Evolutionary conservation across 2,888 invertebrate genomes (phyloP), one percentile per base, ranked within the genome.

Genomic region (Junonia oenone): DNA sequence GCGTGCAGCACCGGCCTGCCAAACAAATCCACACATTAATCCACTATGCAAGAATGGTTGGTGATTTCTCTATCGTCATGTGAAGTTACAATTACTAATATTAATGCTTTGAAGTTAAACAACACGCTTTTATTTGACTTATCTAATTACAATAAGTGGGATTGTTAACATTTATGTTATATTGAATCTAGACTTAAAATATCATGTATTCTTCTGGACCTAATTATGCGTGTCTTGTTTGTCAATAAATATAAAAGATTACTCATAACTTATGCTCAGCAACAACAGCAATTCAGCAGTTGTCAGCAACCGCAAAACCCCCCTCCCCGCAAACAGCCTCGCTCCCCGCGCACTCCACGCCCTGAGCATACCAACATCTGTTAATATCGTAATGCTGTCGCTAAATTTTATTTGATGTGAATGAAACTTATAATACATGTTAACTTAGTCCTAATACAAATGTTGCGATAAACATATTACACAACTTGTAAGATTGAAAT

Each of bases 1-100:
- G 87, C 90, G 81, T 68, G 83, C 89, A 81, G 81, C 89, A 89
- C 90, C 90, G 89, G 89, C 90, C 90, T 90, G 90, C 83, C 90
- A 83, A 90, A 90, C 88, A 89, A 90, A 89, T 74, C 78, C 71
- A 75, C 69, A 71, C 67, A 78, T 89, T 89, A 89, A 81, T 78
- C 69, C 64, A 70, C 67, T 80, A 63, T 53, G 60, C 53, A 60
- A 61, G 13, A 46, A 45, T 46, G 51, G 40, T 51, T 37, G 11
- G 17, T 9, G 38, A 22, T 45, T 17, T 45, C 17, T 38, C 19
- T n/a, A n/a, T 22, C 43, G n/a, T 43, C 11, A 17, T 17, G 17
- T 38, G 15, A 43, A 22, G n/a, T n/a, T 43, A 43, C 22, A 19
- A 43, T 43, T 22, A 22, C 22, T 40, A 38, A 17, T 5, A 37